Evolutionary conservation across 1,140 invertebrate species (phyloP).

Genomic region (Drosophila gunungcola): DNA sequence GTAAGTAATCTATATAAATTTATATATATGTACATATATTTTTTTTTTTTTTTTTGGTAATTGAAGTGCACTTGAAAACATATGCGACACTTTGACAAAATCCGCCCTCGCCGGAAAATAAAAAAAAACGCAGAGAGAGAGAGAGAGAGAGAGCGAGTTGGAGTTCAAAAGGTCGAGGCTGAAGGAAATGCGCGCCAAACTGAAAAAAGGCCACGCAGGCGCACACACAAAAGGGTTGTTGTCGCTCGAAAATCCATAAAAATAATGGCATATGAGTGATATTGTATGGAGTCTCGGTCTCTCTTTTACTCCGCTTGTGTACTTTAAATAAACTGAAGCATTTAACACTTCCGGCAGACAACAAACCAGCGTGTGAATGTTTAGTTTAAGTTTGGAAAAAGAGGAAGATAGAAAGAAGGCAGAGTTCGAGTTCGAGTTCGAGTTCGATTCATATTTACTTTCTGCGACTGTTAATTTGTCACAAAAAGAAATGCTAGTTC

Average conservation of each 20-base stretch:
- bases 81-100: conserved; percentile 72
- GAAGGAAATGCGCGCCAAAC: conserved; percentile 72
- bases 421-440: background rate
- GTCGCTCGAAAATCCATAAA: conserved; percentile 63
- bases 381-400: conserved; percentile 49
- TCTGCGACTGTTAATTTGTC: conserved; percentile 33
- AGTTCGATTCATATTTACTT: conserved; percentile 37
- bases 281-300: conserved; percentile 41
- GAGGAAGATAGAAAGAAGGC: background rate
- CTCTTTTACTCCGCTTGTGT: conserved; percentile 37
- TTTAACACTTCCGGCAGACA: conserved; percentile 82
- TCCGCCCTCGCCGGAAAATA: conserved; percentile 43
- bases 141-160: conserved; percentile 19
- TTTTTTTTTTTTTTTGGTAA: conserved; percentile 29
- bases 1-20: conserved; percentile 10
- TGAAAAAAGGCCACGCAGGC: conserved; percentile 52
- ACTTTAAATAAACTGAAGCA: conserved; percentile 81
- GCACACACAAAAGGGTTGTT: conserved; percentile 64
- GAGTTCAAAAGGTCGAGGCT: conserved; percentile 49
- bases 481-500: conserved; percentile 1
- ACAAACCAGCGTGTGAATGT: conserved; percentile 75
- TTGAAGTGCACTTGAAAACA: conserved; percentile 82
- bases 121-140: conserved; percentile 15
- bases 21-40: background rate
- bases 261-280: conserved; percentile 81